phyloP scores from a whole-genome alignment of 2,797 vertebrate genomes.

The Sebastes kiyomatsui region DNA sequence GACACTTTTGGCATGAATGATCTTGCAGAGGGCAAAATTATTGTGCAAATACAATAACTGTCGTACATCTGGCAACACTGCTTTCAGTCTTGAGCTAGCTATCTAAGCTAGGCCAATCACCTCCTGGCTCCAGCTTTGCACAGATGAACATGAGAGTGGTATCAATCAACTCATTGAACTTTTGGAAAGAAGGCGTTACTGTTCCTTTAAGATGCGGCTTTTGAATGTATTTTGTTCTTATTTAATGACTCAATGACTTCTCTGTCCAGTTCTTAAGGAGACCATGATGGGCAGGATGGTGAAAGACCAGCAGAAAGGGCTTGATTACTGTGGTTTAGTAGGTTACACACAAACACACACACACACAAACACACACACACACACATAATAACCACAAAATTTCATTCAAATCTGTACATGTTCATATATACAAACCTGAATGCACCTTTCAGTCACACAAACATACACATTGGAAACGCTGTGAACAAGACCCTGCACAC shows the following conservation, averaged over 20 bases:
- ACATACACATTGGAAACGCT: neutral
- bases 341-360: neutral
- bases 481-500: neutral
- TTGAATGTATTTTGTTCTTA: no score
- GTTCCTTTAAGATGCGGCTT: no score
- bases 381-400: neutral
- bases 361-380: neutral
- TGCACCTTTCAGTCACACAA: neutral
- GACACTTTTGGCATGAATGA: no score
- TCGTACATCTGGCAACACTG: no score
- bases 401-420: neutral
- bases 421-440: neutral
- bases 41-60: rapidly evolving
- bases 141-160: neutral
- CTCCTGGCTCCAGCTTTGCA: neutral
- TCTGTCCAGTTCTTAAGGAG: no score
- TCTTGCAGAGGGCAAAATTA: rapidly evolving
- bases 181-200: neutral
- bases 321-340: neutral
- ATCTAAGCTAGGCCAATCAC: neutral
- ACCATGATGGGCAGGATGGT: no score
- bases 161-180: neutral
- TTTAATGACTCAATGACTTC: no score
- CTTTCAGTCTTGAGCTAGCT: neutral
- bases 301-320: neutral